Evolutionary conservation across 1,140 invertebrate species (phyloP), one percentile per base, ranked within the genome.

Genomic region (Polypedilum pembai): DNA sequence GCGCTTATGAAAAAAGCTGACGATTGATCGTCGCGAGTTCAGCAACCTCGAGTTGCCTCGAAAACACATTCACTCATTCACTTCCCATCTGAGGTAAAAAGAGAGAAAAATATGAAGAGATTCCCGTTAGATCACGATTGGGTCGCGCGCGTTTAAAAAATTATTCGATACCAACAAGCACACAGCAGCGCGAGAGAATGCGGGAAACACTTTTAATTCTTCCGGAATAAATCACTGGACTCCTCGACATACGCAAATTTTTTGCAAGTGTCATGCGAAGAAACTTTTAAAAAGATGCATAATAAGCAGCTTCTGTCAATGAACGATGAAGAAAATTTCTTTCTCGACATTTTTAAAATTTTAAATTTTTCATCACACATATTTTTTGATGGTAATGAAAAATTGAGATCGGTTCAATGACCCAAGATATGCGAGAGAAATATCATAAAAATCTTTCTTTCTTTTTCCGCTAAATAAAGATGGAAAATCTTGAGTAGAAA

Each of bases 331-430:
- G 5, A 33, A 33, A n/a, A n/a, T n/a, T n/a, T n/a, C n/a, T 33
- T 33, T 33, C 5, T 33, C 24, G 24, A 33, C 24, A 33, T 33
- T 33, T 33, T 33, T 33, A 3, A 33, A 33, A 33, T 33, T 33
- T 33, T 33, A 33, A 33, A 33, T 33, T 33, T 33, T 33, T 33
- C 24, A 33, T 33, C 24, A 3, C 5, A 33, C 24, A 56, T n/a
- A 56, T 56, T n/a, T 56, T 69, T 69, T 18, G 8, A 18, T 20
- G 65, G 4, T 21, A 21, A 69, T 20, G 17, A 21, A 69, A 69
- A 69, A 69, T 69, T 18, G 65, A 69, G 65, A 69, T 69, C 65
- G 20, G 65, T 69, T 69, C 65, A 69, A 69, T 18, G 65, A 69
- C 65, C 65, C n/a, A 21, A 21, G 3, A 10, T n/a, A 3, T 18